phyloP scores from a whole-genome alignment of 2,888 invertebrate genomes.

The Athalia rosae region DNA sequence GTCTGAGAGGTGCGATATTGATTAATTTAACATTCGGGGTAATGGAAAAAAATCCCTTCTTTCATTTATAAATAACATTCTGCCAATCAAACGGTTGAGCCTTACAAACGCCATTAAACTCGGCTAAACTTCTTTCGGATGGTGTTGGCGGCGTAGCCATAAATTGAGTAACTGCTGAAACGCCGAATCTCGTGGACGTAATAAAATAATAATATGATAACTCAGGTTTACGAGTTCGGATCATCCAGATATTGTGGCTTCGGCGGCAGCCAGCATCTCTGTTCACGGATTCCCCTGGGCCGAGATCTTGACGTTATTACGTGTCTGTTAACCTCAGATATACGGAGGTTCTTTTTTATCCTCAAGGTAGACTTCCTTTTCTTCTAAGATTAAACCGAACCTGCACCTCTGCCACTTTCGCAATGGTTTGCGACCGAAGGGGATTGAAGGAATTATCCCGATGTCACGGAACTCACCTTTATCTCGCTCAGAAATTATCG shows the following conservation, averaged over 20 bases:
- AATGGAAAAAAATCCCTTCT: conserved; percentile 26
- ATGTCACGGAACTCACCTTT: conserved; percentile 1
- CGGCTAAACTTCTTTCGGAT: conserved; percentile 27
- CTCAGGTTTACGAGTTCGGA: conserved; percentile 53
- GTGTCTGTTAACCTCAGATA: conserved; percentile 38
- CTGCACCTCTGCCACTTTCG: not conserved
- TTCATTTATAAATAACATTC: conserved; percentile 16
- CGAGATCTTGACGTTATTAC: conserved; percentile 39
- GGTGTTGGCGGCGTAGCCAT: conserved; percentile 34
- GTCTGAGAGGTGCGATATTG: too few relatives aligned
- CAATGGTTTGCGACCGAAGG: conserved; percentile 8
- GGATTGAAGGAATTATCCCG: conserved; percentile 19
- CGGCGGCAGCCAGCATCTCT: not conserved
- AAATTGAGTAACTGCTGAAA: conserved; percentile 42
- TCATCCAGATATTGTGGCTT: conserved; percentile 51
- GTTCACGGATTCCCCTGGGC: conserved; percentile 24
- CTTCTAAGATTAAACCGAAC: conserved; percentile 14
- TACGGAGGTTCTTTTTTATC: conserved; percentile 23
- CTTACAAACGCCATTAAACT: conserved; percentile 28
- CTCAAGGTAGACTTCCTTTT: conserved; percentile 26
- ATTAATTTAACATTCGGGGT: not conserved
- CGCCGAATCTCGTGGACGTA: conserved; percentile 44
- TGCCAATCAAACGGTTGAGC: conserved; percentile 30
- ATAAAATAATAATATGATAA: conserved; percentile 53
- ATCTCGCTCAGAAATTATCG: conserved; percentile 1